These are phyloP conservation scores for Synanthedon myopaeformis DNA, from an alignment of 2,888 invertebrate genomes.

Conservation along the genomic window DNA sequence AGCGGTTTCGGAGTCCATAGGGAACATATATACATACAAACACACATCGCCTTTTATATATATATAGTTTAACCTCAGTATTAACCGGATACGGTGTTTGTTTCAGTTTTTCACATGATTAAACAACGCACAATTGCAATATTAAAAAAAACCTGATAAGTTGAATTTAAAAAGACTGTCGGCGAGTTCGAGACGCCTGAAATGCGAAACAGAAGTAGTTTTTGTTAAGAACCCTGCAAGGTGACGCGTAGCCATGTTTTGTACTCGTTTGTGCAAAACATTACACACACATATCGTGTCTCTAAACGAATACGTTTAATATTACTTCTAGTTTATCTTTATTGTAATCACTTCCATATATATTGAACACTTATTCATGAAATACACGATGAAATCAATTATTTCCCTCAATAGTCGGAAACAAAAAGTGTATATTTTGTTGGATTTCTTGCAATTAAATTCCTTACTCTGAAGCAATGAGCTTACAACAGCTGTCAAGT, in stretches of 20 bases:
- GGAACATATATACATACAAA: too few relatives aligned
- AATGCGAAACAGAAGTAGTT: slow-evolving; percentile 19
- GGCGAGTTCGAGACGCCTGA: slow-evolving; percentile 25
- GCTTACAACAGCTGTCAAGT: background rate
- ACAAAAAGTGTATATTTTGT: background rate
- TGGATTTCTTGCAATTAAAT: background rate
- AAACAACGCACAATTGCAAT: slow-evolving; percentile 29
- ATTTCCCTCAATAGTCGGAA: background rate
- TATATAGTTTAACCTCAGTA: too few relatives aligned
- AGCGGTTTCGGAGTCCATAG: too few relatives aligned
- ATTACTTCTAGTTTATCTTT: background rate
- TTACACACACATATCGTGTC: slow-evolving; percentile 20
- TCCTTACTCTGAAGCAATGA: background rate
- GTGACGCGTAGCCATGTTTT: slow-evolving; percentile 25
- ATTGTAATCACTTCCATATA: background rate
- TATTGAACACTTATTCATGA: background rate
- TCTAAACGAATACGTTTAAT: slow-evolving; percentile 16
- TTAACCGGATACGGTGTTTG: slow-evolving; percentile 21
- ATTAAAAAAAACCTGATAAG: slow-evolving; percentile 30
- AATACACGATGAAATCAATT: background rate
- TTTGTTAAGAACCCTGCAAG: slow-evolving; percentile 9
- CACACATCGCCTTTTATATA: too few relatives aligned
- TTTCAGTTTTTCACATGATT: slow-evolving; percentile 24
- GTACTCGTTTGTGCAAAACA: slow-evolving; percentile 20
- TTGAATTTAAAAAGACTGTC: slow-evolving; percentile 36